Percentiles rank a stretch among this genome's conserved stretches.
phyloP scores from a whole-genome alignment of 2,113 vertebrate species.

The Poecilia latipinna region DNA sequence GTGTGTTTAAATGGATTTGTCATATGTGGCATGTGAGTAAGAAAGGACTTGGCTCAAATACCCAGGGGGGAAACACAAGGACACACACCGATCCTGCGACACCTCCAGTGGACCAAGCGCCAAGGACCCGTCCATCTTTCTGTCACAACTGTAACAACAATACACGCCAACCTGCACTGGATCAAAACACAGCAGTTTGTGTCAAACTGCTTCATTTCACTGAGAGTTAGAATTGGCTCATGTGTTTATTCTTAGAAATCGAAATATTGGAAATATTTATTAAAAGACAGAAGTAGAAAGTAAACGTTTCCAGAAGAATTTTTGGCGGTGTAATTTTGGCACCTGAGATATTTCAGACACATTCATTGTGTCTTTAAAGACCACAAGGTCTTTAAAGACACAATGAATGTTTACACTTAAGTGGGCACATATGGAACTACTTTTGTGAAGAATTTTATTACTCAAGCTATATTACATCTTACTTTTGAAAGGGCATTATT shows the following conservation, averaged over 20 bases:
- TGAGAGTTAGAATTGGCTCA: conserved; percentile 1
- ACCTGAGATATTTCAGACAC: background rate
- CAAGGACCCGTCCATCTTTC: conserved; percentile 24
- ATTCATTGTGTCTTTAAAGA: background rate
- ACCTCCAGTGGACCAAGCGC: conserved; percentile 18
- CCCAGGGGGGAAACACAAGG: conserved; percentile 33
- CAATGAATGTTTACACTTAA: too few species aligned
- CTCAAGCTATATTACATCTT: background rate
- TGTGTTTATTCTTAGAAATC: conserved; percentile 13
- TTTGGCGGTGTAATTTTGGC: background rate
- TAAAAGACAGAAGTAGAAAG: background rate
- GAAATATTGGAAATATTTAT: conserved; percentile 39
- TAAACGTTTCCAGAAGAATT: background rate
- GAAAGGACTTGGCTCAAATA: conserved; percentile 13
- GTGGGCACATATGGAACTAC: too few species aligned
- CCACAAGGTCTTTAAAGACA: too few species aligned
- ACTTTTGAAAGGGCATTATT: background rate
- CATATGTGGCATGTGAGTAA: conserved; percentile 16
- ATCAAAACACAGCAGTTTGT: conserved; percentile 31
- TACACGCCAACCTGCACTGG: background rate
- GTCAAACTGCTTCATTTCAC: conserved; percentile 29
- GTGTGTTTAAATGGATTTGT: background rate
- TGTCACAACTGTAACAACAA: conserved; percentile 22
- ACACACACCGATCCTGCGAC: conserved; percentile 14
- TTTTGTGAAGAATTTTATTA: too few species aligned